phyloP scores from a whole-genome alignment of 2,888 invertebrate genomes.

The Drosophila mettleri region DNA sequence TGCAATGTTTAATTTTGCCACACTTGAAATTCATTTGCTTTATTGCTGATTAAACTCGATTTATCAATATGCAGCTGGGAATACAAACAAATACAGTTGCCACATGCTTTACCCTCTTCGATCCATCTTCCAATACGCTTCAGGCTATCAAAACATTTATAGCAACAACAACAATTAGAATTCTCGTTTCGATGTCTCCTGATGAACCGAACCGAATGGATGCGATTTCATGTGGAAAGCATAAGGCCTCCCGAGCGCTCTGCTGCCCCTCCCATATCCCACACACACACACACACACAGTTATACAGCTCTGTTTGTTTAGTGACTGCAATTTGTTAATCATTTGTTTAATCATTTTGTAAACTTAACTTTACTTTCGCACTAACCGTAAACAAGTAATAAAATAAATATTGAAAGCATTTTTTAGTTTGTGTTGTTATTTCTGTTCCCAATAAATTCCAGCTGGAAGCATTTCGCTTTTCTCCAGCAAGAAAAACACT shows the following conservation, averaged over 20 bases:
- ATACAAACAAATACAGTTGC: conserved; percentile 27
- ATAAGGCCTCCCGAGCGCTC: conserved; percentile 2
- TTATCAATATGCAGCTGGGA: conserved; percentile 43
- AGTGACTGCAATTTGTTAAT: conserved; percentile 50
- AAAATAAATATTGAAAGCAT: conserved; percentile 63
- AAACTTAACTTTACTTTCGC: conserved; percentile 45
- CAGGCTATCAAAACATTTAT: conserved; percentile 17
- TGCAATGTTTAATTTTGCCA: conserved; percentile 15
- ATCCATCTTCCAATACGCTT: conserved; percentile 14
- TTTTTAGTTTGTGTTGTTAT: conserved; percentile 24
- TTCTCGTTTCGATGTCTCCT: conserved; percentile 14
- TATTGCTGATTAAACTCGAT: conserved; percentile 30
- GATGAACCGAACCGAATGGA: conserved; percentile 30
- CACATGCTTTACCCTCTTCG: conserved; percentile 32
- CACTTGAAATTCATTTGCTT: conserved; percentile 31
- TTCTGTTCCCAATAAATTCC: conserved; percentile 29
- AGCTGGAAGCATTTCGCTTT: conserved; percentile 31
- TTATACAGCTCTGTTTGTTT: conserved; percentile 14
- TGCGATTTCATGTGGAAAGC: conserved; percentile 24
- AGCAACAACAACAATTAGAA: conserved; percentile 9
- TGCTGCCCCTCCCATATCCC: background rate
- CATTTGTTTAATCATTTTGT: conserved; percentile 52
- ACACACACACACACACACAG: background rate
- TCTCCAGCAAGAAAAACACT: background rate
- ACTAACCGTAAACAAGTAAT: conserved; percentile 31